These are phyloP conservation scores for Phaetusa simplex DNA, from an alignment of 2,113 vertebrate genomes.

Conservation along the genomic window DNA sequence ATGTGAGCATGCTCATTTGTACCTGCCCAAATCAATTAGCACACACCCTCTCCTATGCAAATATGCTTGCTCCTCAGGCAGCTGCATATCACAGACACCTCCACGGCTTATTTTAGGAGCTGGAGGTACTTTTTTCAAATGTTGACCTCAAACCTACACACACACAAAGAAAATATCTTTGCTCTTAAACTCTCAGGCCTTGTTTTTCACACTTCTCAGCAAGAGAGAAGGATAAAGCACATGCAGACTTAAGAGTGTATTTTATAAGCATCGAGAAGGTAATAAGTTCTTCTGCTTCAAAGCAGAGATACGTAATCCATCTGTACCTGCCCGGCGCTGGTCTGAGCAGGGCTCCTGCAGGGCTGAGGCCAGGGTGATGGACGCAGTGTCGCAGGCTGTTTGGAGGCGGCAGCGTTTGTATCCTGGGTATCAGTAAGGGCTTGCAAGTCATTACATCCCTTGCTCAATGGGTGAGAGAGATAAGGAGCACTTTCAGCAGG, in stretches of 20 bases:
- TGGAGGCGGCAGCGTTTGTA: background rate
- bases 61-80: background rate
- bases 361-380: background rate
- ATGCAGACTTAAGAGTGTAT: background rate
- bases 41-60: background rate
- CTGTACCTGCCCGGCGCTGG: background rate
- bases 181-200: background rate
- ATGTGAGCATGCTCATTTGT: background rate
- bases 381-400: background rate
- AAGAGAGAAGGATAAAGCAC: background rate
- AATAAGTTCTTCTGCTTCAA: background rate
- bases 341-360: background rate
- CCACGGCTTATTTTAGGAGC: background rate
- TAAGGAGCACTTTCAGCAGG: constrained; percentile 1
- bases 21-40: background rate
- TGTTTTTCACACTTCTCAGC: background rate
- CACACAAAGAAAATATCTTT: background rate
- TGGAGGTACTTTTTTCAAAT: background rate
- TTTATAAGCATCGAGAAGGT: background rate
- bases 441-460: background rate
- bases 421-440: background rate
- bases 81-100: background rate
- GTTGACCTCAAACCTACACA: background rate
- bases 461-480: background rate
- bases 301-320: background rate